Conservation (phyloP, 2,797 vertebrate species). For the Enteromius radiatus region DNA sequence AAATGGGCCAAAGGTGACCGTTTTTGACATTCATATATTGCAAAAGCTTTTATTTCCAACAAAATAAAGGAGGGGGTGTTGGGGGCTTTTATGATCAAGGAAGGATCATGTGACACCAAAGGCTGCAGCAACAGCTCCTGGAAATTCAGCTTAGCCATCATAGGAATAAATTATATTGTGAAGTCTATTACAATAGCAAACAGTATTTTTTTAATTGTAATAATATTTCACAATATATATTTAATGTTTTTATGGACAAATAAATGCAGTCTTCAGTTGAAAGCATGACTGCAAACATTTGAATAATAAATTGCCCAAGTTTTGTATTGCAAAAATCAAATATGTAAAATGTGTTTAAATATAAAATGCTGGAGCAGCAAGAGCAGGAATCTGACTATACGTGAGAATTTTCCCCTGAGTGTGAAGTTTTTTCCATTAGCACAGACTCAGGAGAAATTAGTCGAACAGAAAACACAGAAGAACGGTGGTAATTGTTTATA, state of each 20-base stretch:
- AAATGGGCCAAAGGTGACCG: background rate
- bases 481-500: slow-evolving; percentile 45
- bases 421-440: slow-evolving; percentile 35
- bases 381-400: background rate
- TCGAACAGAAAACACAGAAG: slow-evolving; percentile 1
- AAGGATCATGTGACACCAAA: background rate
- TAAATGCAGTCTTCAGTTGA: background rate
- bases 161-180: background rate
- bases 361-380: slow-evolving; percentile 26
- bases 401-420: slow-evolving; percentile 34
- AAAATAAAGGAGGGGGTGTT: background rate
- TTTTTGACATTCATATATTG: background rate
- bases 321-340: background rate
- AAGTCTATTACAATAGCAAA: background rate
- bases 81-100: background rate
- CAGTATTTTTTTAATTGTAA: background rate
- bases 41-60: background rate
- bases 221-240: background rate
- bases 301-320: background rate
- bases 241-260: background rate
- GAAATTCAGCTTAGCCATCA: background rate
- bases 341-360: background rate
- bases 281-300: background rate
- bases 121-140: background rate
- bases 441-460: slow-evolving; percentile 50